Percentiles rank a stretch among this genome's conserved stretches.
phyloP scores from a whole-genome alignment of 2,888 invertebrate genomes.

The Aspidiotus destructor region DNA sequence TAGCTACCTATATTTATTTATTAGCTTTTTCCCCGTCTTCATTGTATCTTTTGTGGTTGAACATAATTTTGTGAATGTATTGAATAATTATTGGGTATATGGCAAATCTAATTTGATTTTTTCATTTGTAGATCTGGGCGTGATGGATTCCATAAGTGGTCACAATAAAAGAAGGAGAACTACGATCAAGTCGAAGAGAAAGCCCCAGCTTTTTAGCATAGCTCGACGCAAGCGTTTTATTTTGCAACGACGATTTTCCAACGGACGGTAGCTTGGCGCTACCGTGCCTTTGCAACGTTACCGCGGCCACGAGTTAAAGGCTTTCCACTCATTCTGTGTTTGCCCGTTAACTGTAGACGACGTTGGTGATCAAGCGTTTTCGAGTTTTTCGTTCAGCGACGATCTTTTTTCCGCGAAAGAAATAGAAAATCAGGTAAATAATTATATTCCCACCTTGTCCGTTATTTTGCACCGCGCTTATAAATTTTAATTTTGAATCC shows the following conservation, averaged over 20 bases:
- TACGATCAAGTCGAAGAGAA: too few relatives aligned
- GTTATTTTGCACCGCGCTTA: too few relatives aligned
- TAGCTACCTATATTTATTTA: not conserved
- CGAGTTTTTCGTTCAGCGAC: not conserved
- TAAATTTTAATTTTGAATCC: too few relatives aligned
- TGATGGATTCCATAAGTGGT: too few relatives aligned
- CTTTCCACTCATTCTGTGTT: not conserved
- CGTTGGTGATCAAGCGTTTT: not conserved
- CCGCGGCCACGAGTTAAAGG: slow-evolving; percentile 2
- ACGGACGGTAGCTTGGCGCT: not conserved
- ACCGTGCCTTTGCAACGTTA: not conserved
- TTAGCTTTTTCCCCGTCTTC: not conserved
- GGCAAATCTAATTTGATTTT: too few relatives aligned
- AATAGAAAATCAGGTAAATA: not conserved
- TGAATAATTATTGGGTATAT: too few relatives aligned
- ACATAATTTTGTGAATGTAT: too few relatives aligned
- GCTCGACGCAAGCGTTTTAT: slow-evolving; percentile 2
- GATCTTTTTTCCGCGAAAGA: not conserved
- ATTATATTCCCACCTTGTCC: not conserved
- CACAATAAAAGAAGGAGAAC: too few relatives aligned
- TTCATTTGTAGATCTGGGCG: too few relatives aligned
- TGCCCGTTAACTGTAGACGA: not conserved
- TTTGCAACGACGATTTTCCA: not conserved
- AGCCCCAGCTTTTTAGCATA: not conserved
- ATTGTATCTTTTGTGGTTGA: not conserved